phyloP scores from a whole-genome alignment of 53 echinoderm and acorn worm genomes.

The Hippasteria phrygiana region DNA sequence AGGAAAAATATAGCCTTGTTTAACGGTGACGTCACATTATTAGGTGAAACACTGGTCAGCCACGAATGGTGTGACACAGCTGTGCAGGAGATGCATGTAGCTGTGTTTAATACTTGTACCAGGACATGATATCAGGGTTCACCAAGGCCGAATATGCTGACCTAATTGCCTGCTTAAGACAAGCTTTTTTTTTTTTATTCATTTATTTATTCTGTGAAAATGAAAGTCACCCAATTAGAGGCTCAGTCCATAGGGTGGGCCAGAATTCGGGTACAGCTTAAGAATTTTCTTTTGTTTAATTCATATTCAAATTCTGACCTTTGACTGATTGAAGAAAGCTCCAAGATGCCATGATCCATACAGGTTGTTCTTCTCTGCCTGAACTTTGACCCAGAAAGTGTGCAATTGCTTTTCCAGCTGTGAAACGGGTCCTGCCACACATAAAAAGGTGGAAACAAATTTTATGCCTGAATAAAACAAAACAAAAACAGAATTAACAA shows the following conservation, averaged over 20 bases:
- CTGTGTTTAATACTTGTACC: no score
- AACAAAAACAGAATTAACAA: neutral
- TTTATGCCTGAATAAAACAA: neutral
- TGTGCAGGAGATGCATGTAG: no score
- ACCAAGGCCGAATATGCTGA: no score
- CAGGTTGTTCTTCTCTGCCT: neutral
- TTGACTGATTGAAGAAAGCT: conserved; percentile 30
- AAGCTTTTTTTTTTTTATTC: no score
- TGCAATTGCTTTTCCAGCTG: conserved; percentile 17
- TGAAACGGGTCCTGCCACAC: neutral
- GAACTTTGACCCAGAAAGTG: conserved; percentile 12
- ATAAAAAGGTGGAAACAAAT: neutral
- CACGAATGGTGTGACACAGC: no score
- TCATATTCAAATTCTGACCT: neutral
- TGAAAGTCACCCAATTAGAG: no score
- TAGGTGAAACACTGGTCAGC: no score
- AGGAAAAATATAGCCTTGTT: neutral
- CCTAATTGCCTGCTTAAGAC: no score
- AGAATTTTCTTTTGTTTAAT: neutral
- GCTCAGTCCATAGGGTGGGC: no score
- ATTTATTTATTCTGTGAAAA: no score
- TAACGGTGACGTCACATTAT: neutral
- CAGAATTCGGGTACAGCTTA: neutral
- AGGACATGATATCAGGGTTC: no score
- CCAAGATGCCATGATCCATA: conserved; percentile 22